Percentiles rank a stretch among this genome's conserved stretches.
These are phyloP conservation scores for Luperina testacea DNA, from an alignment of 2,888 invertebrate species.

Conservation along the genomic window DNA sequence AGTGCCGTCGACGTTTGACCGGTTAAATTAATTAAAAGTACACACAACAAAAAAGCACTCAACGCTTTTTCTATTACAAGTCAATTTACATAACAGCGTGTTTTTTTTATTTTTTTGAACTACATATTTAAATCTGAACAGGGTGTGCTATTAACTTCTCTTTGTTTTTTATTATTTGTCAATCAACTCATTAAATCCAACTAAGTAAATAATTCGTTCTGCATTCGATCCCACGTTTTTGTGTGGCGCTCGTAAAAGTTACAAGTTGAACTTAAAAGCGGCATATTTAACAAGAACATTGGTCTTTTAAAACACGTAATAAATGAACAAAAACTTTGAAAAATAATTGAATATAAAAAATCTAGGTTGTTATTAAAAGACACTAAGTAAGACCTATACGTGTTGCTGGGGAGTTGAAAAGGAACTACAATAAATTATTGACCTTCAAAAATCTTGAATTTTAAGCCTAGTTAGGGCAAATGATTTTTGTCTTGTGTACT, in stretches of 20 bases:
- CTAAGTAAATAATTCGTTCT: not conserved
- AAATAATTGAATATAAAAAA: not conserved
- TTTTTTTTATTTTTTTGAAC: not conserved
- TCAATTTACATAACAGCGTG: not conserved
- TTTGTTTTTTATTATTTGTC: constrained; percentile 1
- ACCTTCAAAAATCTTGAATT: not conserved
- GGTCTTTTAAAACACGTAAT: not conserved
- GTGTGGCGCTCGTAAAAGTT: constrained; percentile 9
- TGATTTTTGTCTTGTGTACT: not conserved
- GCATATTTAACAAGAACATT: constrained; percentile 16
- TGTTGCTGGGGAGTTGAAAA: not conserved
- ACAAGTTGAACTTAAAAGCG: constrained; percentile 12
- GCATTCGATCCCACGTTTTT: constrained; percentile 22
- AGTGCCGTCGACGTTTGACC: no score
- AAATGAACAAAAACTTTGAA: not conserved
- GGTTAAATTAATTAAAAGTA: no score
- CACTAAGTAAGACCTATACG: not conserved
- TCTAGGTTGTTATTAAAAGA: not conserved
- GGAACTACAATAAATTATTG: not conserved
- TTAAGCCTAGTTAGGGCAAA: no score
- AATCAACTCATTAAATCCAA: constrained; percentile 8
- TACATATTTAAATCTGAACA: not conserved
- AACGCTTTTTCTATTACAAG: not conserved
- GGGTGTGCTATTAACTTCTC: not conserved
- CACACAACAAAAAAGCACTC: no score